phyloP scores from a whole-genome alignment of 2,888 invertebrate genomes.

The Drosophila merina region DNA sequence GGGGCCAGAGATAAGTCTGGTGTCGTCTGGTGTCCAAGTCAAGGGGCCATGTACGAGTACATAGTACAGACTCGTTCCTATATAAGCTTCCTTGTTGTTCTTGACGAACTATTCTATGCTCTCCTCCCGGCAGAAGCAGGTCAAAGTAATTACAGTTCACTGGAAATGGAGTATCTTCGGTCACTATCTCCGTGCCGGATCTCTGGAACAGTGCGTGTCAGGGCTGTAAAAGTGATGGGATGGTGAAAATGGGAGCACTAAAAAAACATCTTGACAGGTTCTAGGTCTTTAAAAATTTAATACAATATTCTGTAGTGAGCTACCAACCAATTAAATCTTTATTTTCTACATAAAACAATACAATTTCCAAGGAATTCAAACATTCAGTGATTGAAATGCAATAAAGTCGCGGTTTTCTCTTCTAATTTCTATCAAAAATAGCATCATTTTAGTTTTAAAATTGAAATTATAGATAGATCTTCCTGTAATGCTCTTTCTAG shows the following conservation, averaged over 20 bases:
- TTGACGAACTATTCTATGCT: too few relatives aligned
- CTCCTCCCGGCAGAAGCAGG: constrained; percentile 63
- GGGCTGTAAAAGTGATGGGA: constrained; percentile 11
- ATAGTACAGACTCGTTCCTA: background rate
- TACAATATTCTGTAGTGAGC: too few relatives aligned
- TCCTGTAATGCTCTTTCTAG: too few relatives aligned
- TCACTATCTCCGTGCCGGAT: constrained; percentile 15
- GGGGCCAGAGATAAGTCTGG: constrained; percentile 22
- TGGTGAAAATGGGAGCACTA: constrained; percentile 22
- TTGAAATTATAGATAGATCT: too few relatives aligned
- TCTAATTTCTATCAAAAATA: too few relatives aligned
- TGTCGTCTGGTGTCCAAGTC: constrained; percentile 22
- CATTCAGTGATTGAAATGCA: background rate
- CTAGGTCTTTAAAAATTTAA: background rate
- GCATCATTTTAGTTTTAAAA: too few relatives aligned
- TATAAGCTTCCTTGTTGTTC: constrained; percentile 35
- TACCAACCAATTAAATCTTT: constrained; percentile 12
- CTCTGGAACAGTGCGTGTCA: constrained; percentile 29
- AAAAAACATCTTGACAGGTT: constrained; percentile 7
- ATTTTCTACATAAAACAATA: background rate
- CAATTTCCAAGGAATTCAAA: background rate
- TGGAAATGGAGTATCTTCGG: constrained; percentile 34
- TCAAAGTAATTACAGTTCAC: constrained; percentile 76
- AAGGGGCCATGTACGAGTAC: constrained; percentile 7
- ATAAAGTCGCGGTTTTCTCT: background rate